Conservation (phyloP, 1,140 invertebrate species). For the Zaprionus lachaisei region DNA sequence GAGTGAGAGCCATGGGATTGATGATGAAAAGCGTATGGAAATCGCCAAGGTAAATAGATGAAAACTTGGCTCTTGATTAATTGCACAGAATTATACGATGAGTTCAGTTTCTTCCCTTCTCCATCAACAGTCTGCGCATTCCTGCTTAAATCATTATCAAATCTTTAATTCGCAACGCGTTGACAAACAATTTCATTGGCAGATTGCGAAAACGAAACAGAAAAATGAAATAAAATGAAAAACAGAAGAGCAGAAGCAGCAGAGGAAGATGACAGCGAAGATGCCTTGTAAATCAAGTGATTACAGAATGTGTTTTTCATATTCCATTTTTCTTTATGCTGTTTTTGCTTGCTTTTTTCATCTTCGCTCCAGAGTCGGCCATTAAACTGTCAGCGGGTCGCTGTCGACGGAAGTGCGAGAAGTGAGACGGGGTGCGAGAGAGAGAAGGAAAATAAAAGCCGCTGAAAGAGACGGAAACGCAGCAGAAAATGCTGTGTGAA, state of each 20-base stretch:
- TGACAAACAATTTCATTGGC: conserved; percentile 79
- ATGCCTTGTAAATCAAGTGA: conserved; percentile 66
- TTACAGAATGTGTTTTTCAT: conserved; percentile 58
- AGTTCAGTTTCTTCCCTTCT: conserved; percentile 20
- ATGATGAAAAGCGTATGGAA: conserved; percentile 55
- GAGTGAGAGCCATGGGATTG: conserved; percentile 33
- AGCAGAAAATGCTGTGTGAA: conserved; percentile 55
- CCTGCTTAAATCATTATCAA: conserved; percentile 61
- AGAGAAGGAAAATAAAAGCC: conserved; percentile 26
- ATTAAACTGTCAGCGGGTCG: conserved; percentile 70
- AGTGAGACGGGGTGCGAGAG: conserved; percentile 42
- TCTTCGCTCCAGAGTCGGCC: conserved; percentile 56
- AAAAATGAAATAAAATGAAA: conserved; percentile 27
- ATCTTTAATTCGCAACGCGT: conserved; percentile 54
- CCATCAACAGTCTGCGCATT: conserved; percentile 53
- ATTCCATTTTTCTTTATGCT: conserved; percentile 43
- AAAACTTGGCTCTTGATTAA: conserved; percentile 59
- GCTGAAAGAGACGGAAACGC: conserved; percentile 53
- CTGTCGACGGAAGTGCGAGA: conserved; percentile 60
- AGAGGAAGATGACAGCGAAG: conserved; percentile 1
- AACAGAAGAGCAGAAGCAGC: conserved; percentile 20
- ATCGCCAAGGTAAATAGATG: conserved; percentile 18
- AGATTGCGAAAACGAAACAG: conserved; percentile 48
- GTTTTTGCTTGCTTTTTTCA: conserved; percentile 21
- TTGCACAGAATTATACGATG: conserved; percentile 50